Base-by-base conservation (phyloP, 2,113 vertebrate species). In the Beaufortia kweichowensis region DNA sequence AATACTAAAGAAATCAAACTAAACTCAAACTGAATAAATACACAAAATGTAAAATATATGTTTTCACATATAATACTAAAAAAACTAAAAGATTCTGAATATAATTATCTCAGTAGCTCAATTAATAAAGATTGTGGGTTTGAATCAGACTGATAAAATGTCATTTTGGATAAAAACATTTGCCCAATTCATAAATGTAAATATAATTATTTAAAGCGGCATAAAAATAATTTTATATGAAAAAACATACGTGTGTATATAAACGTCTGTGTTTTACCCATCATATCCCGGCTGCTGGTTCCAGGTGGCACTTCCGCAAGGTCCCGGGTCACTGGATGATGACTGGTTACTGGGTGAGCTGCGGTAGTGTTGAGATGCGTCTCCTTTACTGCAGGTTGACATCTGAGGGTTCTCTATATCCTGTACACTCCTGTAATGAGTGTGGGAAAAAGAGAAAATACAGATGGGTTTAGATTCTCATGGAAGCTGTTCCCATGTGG, bases 291-390 rank as follows among this genome's bases (percentile, higher is more conserved):
- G 92, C 91, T 95, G 95, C 29, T 96, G 96, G 81, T 93, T 92
- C 96, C 96, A 98, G 31, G 92, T 94, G 89, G 93, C 87, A 65
- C 95, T 97, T 43, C 94, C 92, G 0, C 94, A 92, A 0, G 96
- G 96, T 48, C 96, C 96, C 0, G 96, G 96, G 83, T 98, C 96
- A 21, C 96, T 98, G 88, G 96, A 98, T 23, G 96, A 97, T 0
- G 96, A 98, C 85, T 98, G 96, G 91, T 98, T 98, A 90, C 96
- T 98, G 1, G 96, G 96, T 23, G 96, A 98, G 86, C 95, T 96
- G 85, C 96, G 95, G 90, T 89, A 97, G 91, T 88, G 89, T 69
- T 92, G 90, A 84, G 39, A 59, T 82, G 48, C 87, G 79, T 94
- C 85, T 89, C 82, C 90, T 84, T 91, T 86, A 82, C 82, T 87